These are phyloP conservation scores for Troilus luridus DNA, from an alignment of 2,888 invertebrate species.

Conservation along the genomic window DNA sequence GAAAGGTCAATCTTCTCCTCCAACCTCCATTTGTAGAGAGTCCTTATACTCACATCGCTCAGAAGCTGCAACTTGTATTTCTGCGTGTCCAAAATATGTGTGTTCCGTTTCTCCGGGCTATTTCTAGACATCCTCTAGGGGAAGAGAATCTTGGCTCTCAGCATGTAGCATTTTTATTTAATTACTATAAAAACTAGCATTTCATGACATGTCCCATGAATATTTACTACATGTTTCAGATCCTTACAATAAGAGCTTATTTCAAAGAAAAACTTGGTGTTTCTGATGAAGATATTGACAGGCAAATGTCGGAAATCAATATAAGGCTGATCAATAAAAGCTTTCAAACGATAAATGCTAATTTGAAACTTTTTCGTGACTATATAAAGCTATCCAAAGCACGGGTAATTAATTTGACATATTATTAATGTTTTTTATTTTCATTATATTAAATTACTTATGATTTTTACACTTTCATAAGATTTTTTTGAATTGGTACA, in stretches of 20 bases:
- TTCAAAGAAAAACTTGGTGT: constrained; percentile 44
- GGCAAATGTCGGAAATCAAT: not conserved
- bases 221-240: constrained; percentile 10
- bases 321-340: constrained; percentile 48
- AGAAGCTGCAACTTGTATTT: no score
- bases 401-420: constrained; percentile 2
- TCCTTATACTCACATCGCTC: no score
- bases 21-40: no score
- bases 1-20: no score
- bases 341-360: constrained; percentile 12
- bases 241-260: constrained; percentile 14
- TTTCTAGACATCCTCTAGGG: no score
- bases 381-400: constrained; percentile 20
- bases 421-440: not conserved
- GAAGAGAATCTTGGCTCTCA: no score
- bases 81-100: no score
- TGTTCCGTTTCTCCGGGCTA: no score
- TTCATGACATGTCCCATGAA: no score
- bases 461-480: not conserved
- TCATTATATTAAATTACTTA: not conserved
- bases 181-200: no score
- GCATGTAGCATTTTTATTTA: no score
- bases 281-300: constrained; percentile 27
- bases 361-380: constrained; percentile 41
- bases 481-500: not conserved